Conservation (phyloP, 2,797 vertebrate species). For the Hoplostethus mediterraneus region DNA sequence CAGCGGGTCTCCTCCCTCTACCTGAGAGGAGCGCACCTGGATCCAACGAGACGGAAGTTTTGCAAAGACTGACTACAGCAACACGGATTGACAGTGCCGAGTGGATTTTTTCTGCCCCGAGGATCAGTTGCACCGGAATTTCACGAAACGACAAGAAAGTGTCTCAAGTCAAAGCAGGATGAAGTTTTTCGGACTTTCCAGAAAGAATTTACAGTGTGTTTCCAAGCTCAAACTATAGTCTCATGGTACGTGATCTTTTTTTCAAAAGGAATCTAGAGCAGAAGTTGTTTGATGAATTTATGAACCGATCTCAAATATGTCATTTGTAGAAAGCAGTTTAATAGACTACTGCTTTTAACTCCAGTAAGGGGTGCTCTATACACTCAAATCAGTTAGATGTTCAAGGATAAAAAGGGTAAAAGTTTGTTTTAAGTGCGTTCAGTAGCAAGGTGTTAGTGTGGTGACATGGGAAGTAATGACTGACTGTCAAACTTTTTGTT, state of each 20-base stretch:
- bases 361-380: not conserved
- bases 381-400: not conserved
- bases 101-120: not conserved
- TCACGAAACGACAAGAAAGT: not conserved
- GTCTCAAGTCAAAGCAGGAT: slow-evolving; percentile 45
- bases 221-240: slow-evolving; percentile 17
- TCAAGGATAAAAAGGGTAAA: no score
- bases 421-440: no score
- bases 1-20: slow-evolving; percentile 73
- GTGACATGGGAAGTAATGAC: not conserved
- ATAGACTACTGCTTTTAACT: not conserved
- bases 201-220: slow-evolving; percentile 10
- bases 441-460: not conserved
- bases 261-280: slow-evolving; percentile 25
- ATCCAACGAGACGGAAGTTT: slow-evolving; percentile 87
- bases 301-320: not conserved
- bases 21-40: slow-evolving; percentile 87
- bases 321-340: not conserved
- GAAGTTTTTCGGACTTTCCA: slow-evolving; percentile 21
- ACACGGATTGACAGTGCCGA: slow-evolving; percentile 4
- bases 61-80: slow-evolving; percentile 21
- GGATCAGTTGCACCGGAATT: slow-evolving; percentile 14
- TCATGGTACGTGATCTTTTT: slow-evolving; percentile 65
- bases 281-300: not conserved
- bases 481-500: not conserved